These are phyloP conservation scores for Polyodon spathula DNA, from an alignment of 2,113 vertebrate species.

Conservation along the genomic window DNA sequence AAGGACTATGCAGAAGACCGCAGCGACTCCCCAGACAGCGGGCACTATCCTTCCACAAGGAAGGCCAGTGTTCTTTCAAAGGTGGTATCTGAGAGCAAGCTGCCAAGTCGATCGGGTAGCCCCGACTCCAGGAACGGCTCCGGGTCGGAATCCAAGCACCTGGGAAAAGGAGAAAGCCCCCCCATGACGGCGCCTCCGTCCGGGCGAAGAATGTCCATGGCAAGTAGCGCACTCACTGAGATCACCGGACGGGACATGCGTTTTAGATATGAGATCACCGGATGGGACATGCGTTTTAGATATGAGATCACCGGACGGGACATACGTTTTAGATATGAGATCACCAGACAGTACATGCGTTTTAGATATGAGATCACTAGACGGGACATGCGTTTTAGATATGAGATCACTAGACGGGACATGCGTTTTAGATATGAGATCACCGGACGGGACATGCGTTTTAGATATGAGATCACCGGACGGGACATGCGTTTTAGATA, in stretches of 20 bases:
- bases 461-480: no score
- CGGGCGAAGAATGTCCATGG: conserved; percentile 79
- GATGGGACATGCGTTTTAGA: no score
- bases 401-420: no score
- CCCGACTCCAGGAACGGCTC: conserved; percentile 45
- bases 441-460: no score
- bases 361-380: no score
- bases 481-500: no score
- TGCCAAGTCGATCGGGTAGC: conserved; percentile 53
- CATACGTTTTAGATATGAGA: no score
- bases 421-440: no score
- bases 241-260: conserved; percentile 20
- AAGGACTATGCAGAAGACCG: conserved; percentile 59
- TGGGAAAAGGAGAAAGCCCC: conserved; percentile 49
- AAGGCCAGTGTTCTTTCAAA: conserved; percentile 76
- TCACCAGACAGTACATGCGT: no score
- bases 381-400: no score
- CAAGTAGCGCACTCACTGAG: conserved; percentile 69
- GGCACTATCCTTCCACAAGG: conserved; percentile 45
- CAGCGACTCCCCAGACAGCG: conserved; percentile 60
- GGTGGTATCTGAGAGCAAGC: conserved; percentile 58
- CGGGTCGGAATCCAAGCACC: conserved; percentile 43
- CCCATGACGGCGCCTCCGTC: conserved; percentile 50
- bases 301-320: no score
- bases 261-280: conserved; percentile 23